Evolutionary conservation across 2,888 invertebrate species (phyloP).

Genomic region (Anorthoa munda): DNA sequence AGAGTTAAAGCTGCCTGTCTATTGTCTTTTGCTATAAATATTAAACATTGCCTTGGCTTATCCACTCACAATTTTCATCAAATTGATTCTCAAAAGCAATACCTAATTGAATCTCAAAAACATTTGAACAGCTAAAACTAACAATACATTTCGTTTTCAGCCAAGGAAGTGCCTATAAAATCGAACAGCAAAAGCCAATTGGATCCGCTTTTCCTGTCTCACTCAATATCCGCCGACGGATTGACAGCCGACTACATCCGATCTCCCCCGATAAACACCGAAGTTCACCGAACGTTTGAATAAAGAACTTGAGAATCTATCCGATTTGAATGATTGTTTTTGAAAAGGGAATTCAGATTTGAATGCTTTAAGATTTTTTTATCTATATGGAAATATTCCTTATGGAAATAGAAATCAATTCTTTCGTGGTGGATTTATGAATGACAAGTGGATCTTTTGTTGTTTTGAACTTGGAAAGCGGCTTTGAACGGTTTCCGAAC

Average conservation of each 20-base stretch:
- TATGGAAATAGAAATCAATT: constrained; percentile 22
- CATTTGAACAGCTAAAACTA: constrained; percentile 2
- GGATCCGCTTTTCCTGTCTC: constrained; percentile 36
- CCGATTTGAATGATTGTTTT: constrained; percentile 46
- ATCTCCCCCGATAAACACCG: constrained; percentile 46
- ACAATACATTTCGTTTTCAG: constrained; percentile 11
- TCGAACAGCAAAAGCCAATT: constrained; percentile 27
- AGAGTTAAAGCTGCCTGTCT: too few species aligned
- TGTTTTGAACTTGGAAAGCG: background rate
- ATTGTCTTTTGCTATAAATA: background rate
- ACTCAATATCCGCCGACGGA: constrained; percentile 60
- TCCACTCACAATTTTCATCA: background rate
- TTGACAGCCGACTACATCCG: constrained; percentile 58
- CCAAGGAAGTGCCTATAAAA: constrained; percentile 32
- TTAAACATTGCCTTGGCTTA: background rate
- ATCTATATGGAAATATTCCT: constrained; percentile 42
- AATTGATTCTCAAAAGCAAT: constrained; percentile 9
- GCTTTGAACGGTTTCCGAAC: constrained; percentile 1
- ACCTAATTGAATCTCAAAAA: background rate
- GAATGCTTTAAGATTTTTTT: constrained; percentile 11
- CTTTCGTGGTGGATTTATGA: constrained; percentile 23
- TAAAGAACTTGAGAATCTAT: constrained; percentile 47
- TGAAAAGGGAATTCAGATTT: constrained; percentile 26
- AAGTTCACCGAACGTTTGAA: constrained; percentile 43
- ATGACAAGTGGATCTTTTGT: constrained; percentile 35